Percentiles rank a stretch among this genome's conserved stretches.
Conservation (phyloP, 2,888 invertebrate species). For the Sicus ferrugineus region DNA sequence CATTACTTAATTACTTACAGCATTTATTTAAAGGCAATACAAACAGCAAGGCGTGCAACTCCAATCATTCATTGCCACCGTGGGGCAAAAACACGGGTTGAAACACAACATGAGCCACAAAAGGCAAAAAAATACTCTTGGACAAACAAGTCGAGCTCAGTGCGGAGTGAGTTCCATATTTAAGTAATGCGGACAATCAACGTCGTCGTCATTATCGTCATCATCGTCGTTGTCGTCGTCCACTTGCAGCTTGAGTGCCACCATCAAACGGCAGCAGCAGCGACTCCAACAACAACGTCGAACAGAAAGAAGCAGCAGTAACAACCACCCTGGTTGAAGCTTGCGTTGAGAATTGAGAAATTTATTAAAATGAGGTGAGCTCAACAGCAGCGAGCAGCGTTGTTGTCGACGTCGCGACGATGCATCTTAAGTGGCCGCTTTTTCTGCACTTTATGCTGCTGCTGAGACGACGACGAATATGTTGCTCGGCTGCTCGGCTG, state of each 20-base stretch:
- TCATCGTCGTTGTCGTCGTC: slow-evolving; percentile 24
- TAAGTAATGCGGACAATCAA: slow-evolving; percentile 40
- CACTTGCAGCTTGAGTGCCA: slow-evolving; percentile 28
- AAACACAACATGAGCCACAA: no score
- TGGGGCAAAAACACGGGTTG: not conserved
- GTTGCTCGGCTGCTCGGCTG: no score
- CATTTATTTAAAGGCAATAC: not conserved
- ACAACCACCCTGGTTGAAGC: slow-evolving; percentile 5
- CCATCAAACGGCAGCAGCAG: slow-evolving; percentile 15
- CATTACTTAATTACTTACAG: not conserved
- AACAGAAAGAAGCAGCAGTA: no score
- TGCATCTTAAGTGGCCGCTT: slow-evolving; percentile 27
- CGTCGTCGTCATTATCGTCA: slow-evolving; percentile 29
- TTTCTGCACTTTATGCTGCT: not conserved
- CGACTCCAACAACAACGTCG: no score
- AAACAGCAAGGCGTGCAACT: slow-evolving; percentile 18
- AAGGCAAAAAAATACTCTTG: slow-evolving; percentile 2
- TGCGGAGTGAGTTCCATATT: slow-evolving; percentile 34
- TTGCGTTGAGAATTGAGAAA: slow-evolving; percentile 25
- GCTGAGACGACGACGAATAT: not conserved
- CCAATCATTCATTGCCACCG: not conserved
- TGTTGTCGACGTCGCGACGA: no score
- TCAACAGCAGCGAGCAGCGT: not conserved
- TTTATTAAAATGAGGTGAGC: slow-evolving; percentile 33
- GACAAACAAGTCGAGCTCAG: slow-evolving; percentile 10